phyloP scores from a whole-genome alignment of 2,888 invertebrate genomes.

The Metalampra italica region DNA sequence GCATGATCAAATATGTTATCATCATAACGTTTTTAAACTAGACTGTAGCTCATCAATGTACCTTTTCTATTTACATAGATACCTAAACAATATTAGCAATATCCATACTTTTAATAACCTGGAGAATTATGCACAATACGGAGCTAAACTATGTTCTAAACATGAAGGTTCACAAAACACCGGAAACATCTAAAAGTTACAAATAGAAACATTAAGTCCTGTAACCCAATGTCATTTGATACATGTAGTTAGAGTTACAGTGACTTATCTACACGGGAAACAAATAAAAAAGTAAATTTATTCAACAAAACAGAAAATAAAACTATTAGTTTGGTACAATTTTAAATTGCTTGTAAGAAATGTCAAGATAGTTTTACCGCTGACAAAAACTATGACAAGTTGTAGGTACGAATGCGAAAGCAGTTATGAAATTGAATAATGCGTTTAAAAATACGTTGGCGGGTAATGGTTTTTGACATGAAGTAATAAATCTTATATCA shows the following conservation, averaged over 20 bases:
- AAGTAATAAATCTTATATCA: conserved; percentile 6
- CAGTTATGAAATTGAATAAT: not conserved
- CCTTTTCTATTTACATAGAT: no score
- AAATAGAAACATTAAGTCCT: conserved; percentile 70
- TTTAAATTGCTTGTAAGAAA: not conserved
- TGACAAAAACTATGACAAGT: not conserved
- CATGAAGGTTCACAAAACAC: conserved; percentile 22
- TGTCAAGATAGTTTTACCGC: not conserved
- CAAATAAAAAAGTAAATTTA: conserved; percentile 4
- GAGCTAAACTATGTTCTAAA: no score
- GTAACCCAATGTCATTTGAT: conserved; percentile 59
- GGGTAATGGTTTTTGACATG: conserved; percentile 1
- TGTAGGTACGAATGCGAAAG: not conserved
- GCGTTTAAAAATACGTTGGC: not conserved
- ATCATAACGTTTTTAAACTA: not conserved
- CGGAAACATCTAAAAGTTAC: conserved; percentile 55
- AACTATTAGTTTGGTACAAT: not conserved
- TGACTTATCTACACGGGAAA: conserved; percentile 12
- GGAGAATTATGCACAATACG: no score
- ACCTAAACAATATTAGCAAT: no score
- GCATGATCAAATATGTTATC: not conserved
- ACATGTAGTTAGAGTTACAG: conserved; percentile 34
- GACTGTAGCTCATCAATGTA: not conserved
- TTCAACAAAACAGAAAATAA: conserved; percentile 7
- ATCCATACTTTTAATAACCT: no score